These are phyloP conservation scores for Pelecanus crispus DNA, from an alignment of 2,113 vertebrate species.

Conservation along the genomic window DNA sequence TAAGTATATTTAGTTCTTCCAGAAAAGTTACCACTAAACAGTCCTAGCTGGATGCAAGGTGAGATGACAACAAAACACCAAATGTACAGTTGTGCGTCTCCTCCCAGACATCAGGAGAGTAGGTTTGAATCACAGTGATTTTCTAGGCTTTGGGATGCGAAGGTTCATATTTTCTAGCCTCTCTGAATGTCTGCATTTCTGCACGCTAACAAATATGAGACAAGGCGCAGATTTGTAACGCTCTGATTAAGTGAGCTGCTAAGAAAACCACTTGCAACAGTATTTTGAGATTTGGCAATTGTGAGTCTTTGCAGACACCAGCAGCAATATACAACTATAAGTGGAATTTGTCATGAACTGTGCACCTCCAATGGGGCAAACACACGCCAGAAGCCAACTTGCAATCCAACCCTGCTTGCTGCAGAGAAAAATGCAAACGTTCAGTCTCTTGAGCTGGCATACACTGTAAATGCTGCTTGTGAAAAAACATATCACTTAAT, in stretches of 20 bases:
- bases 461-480: neutral
- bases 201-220: fast-evolving
- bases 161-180: neutral
- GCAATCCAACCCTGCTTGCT: neutral
- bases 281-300: neutral
- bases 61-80: neutral
- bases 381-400: neutral
- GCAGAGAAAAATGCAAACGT: neutral
- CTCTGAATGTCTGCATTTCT: neutral
- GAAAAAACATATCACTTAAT: neutral
- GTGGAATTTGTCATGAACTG: neutral
- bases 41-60: neutral
- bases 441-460: neutral
- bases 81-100: fast-evolving
- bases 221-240: neutral
- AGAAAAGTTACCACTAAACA: neutral
- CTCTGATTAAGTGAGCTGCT: neutral
- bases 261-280: neutral
- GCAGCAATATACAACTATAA: neutral
- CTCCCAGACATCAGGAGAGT: neutral
- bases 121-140: neutral
- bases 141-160: neutral
- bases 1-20: neutral
- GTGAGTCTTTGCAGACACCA: neutral
- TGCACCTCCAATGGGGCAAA: neutral